Evolutionary conservation across 2,797 vertebrate genomes (phyloP).

Genomic region (Loris lydekkerianus): DNA sequence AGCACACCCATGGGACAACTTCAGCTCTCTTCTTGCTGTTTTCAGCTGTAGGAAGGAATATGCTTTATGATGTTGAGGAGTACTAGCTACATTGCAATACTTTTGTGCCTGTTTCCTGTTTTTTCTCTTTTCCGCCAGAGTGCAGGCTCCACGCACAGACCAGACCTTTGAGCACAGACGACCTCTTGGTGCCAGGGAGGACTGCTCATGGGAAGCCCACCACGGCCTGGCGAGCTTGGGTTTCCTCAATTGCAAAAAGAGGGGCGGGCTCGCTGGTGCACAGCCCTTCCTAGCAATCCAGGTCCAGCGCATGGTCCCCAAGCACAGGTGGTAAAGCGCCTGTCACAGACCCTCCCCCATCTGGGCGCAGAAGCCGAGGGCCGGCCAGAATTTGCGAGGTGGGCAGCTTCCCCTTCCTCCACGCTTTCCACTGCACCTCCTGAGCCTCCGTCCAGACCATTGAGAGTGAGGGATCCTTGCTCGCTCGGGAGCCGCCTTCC

Average conservation of each 20-base stretch:
- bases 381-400: too few relatives aligned
- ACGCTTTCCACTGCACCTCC: background rate
- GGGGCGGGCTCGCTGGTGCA: background rate
- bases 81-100: fast-evolving
- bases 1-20: background rate
- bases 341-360: background rate
- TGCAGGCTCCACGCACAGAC: background rate
- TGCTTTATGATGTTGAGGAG: fast-evolving
- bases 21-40: background rate
- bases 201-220: background rate
- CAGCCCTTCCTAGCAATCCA: background rate
- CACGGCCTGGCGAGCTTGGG: fast-evolving
- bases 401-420: too few relatives aligned
- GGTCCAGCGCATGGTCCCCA: background rate
- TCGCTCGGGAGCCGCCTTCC: background rate
- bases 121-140: fast-evolving
- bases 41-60: background rate
- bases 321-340: fast-evolving
- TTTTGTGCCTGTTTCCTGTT: background rate
- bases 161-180: background rate
- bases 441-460: background rate
- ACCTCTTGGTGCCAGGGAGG: too few relatives aligned
- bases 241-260: background rate
- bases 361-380: too few relatives aligned
- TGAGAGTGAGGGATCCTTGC: background rate